Evolutionary conservation across 2,797 vertebrate genomes (phyloP).

Genomic region (Alectoris magna): DNA sequence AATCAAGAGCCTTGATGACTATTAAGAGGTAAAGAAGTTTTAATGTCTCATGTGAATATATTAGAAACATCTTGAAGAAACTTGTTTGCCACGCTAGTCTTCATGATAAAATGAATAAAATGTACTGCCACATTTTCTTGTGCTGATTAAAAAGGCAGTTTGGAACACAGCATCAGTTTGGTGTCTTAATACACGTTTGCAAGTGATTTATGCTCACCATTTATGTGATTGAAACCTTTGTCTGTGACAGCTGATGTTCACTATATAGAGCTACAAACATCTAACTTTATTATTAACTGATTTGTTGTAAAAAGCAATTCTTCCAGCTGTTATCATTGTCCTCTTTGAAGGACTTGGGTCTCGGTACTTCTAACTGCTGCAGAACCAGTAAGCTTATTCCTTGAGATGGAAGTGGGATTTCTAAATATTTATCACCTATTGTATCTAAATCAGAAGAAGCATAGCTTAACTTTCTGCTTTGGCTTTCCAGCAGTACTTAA

Average conservation of each 20-base stretch:
- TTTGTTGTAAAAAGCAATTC: neutral
- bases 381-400: neutral
- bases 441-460: neutral
- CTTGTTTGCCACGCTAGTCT: neutral
- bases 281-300: neutral
- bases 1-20: neutral
- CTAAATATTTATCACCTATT: neutral
- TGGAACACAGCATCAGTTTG: neutral
- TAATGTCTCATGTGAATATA: neutral
- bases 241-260: neutral
- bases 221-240: neutral
- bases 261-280: neutral
- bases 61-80: neutral
- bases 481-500: neutral
- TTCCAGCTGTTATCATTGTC: neutral
- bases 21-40: neutral
- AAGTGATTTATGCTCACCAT: neutral
- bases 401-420: neutral
- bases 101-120: accelerated
- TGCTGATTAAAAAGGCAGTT: neutral
- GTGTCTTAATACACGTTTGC: neutral
- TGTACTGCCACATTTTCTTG: neutral
- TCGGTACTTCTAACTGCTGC: neutral
- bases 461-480: neutral
- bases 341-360: neutral